Base-by-base conservation (phyloP, 2,888 invertebrate species). In the Xestoiulus laeticollis region DNA sequence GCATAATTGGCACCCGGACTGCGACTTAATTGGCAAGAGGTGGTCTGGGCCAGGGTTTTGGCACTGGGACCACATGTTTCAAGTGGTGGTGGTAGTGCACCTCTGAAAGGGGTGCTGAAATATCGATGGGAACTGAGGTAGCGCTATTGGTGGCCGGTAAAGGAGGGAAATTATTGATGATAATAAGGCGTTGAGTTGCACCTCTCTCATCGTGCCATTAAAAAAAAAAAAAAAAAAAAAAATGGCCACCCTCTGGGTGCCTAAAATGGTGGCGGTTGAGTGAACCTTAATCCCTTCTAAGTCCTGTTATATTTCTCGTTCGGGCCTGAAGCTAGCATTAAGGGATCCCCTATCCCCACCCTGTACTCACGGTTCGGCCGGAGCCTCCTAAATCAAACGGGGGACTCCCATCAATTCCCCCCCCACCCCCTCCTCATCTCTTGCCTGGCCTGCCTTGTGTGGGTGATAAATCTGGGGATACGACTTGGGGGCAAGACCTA, bases 201-300 rank as follows among this genome's bases (percentile, higher is more conserved):
- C 59, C 59, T 59, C 59, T 59, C 59, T 59, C n/a, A 22, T 59
- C 59, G 59, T 59, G 59, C 59, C 19, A 59, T n/a, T 59, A 6
- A 19, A 19, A 59, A 59, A n/a, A n/a, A 22, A 59, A 22, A 59
- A 59, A 48, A n/a, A 59, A 59, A 59, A 59, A 59, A 59, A 59
- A 59, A 59, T 22, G 59, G 22, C 59, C 59, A 59, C 59, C n/a
- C 59, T 59, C 19, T 59, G 59, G 59, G 59, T 59, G 59, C 59
- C 59, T 59, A n/a, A 59, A 59, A 59, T 59, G 59, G 59, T 59
- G 59, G 59, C 59, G 59, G 59, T 59, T 59, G 59, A 59, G 59
- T 59, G 59, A 59, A 59, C 59, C 22, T 59, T 59, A 59, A 59
- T 59, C 59, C 59, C 59, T 59, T 59, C 59, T 22, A 59, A 59